Evolutionary conservation across 1,140 invertebrate species (phyloP).

Genomic region (Zaprionus camerounensis): DNA sequence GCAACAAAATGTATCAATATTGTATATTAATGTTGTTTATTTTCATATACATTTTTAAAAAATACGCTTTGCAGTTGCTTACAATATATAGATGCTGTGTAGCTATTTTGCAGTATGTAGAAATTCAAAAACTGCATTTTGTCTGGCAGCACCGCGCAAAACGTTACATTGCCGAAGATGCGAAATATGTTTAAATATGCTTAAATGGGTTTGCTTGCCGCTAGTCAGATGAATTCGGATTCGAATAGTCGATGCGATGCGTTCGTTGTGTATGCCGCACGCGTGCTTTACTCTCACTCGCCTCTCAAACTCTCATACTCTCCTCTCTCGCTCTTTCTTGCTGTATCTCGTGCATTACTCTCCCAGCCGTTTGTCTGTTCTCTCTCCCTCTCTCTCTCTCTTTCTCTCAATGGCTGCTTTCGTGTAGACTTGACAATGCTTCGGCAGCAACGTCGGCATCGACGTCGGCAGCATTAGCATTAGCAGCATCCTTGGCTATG

Average conservation of each 20-base stretch:
- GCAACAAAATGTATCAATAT: too few species aligned
- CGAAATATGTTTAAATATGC: constrained; percentile 14
- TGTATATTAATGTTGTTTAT: too few species aligned
- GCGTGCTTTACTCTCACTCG: constrained; percentile 11
- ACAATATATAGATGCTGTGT: too few species aligned
- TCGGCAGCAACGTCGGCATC: constrained; percentile 26
- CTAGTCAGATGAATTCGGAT: constrained; percentile 23
- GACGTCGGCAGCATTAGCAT: constrained; percentile 18
- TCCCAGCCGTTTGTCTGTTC: neutral
- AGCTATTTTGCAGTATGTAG: neutral
- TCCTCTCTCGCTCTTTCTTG: neutral
- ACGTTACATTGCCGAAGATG: neutral
- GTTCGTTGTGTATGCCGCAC: constrained; percentile 21
- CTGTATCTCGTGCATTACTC: neutral
- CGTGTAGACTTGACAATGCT: constrained; percentile 33
- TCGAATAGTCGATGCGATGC: constrained; percentile 30
- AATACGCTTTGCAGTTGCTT: too few species aligned
- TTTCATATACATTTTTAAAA: too few species aligned
- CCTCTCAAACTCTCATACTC: neutral
- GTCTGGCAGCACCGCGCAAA: neutral
- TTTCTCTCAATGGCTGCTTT: constrained; percentile 3
- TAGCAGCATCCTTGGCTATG: constrained; percentile 37
- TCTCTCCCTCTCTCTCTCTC: neutral
- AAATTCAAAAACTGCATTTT: neutral
- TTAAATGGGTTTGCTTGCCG: constrained; percentile 9